Conservation (phyloP, 2,113 vertebrate genomes). For the Mugil cephalus region DNA sequence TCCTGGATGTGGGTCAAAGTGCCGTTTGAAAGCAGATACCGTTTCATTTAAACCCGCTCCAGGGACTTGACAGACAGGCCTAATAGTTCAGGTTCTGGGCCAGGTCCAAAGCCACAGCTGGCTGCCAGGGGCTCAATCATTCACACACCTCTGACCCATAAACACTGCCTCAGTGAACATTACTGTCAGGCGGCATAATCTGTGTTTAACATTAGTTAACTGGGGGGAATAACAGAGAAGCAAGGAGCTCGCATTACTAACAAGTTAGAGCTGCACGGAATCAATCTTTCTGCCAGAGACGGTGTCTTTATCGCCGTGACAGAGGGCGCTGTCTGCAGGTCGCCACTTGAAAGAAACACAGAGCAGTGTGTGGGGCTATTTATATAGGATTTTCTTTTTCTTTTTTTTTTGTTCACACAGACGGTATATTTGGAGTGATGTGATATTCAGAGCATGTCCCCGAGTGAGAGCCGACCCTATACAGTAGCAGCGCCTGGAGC, state of each 20-base stretch:
- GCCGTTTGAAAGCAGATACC: constrained; percentile 66
- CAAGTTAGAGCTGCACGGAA: constrained; percentile 35
- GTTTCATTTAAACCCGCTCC: constrained; percentile 63
- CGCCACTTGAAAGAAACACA: constrained; percentile 40
- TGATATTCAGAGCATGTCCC: constrained; percentile 68
- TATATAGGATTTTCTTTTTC: constrained; percentile 29
- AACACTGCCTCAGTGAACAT: constrained; percentile 67
- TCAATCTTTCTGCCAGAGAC: constrained; percentile 33
- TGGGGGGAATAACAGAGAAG: constrained; percentile 59
- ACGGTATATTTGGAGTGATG: constrained; percentile 52
- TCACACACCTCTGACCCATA: constrained; percentile 77
- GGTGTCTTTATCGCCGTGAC: constrained; percentile 12
- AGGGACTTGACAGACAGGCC: constrained; percentile 58
- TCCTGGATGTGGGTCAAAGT: constrained; percentile 55
- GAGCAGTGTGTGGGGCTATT: constrained; percentile 27
- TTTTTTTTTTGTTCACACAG: no score
- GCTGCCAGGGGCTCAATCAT: constrained; percentile 57
- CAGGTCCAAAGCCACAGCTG: constrained; percentile 74
- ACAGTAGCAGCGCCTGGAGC: constrained; percentile 65
- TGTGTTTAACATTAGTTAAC: constrained; percentile 78
- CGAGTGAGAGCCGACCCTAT: constrained; percentile 52
- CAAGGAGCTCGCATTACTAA: constrained; percentile 58
- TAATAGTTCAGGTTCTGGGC: constrained; percentile 67
- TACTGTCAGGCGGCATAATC: constrained; percentile 65
- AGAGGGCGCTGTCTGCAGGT: constrained; percentile 8